Evolutionary conservation across 37 sponge, comb jelly and placozoan species (phyloP), one percentile per base, ranked within the genome.

Genomic region (Ephydatia muelleri): DNA sequence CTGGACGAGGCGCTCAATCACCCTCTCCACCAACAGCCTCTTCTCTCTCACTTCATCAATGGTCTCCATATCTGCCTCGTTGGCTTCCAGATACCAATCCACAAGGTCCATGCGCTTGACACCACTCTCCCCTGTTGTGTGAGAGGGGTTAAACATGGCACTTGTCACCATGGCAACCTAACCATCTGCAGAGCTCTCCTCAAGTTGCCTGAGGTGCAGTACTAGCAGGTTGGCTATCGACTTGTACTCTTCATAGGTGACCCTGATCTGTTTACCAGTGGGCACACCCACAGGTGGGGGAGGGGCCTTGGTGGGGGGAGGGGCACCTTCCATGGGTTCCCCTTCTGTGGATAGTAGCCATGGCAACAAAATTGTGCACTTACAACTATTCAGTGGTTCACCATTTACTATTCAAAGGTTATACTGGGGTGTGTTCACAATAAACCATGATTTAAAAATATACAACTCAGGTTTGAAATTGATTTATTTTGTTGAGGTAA

Each of bases 211-310:
- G 78, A 95, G 84, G 64, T 95, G 97, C 29, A 90, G 69, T 2
- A 95, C 93, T 39, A 99, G 84, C 87, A 99, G 70, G 84, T 93
- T 99, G 57, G 97, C 92, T 43, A 99, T 92, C 65, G 73, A 88
- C 81, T 87, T 89, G 87, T 99, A 99, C 69, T 94, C 89, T 80
- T 99, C 99, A 38, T 94, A 99, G 5, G 99, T 90, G 21, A 99
- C 94, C 68, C 89, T 82, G 26, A 93, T 79, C 77, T 91, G 85
- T 43, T 80, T 75, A 19, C 43, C 22, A 9, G 83, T 1, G 5
- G 72, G 67, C 69, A 65, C 70, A 14, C 57, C 57, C 57, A 19
- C 57, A 4, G 57, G 1, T 14, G 57, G 57, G 57, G 57, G 57
- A 4, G 57, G 57, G 16, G 57, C 19, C 57, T 57, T 57, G 57